Evolutionary conservation across 2,888 invertebrate species (phyloP), one percentile per base, ranked within the genome.

Genomic region (Psylliodes chrysocephalus): DNA sequence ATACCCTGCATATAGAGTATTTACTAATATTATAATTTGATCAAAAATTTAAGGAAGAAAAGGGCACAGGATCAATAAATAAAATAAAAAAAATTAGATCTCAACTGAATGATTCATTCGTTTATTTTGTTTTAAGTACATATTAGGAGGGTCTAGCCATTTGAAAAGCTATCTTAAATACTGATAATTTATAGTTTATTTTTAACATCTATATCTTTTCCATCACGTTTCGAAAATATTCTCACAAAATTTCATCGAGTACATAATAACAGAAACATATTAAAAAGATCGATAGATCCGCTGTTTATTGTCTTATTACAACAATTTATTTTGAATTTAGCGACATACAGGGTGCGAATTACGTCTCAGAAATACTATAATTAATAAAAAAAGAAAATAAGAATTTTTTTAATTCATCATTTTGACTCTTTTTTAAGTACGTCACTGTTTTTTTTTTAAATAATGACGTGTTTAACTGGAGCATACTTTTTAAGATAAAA

Each of bases 121-220:
- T 78, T n/a, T 78, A 76, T 75, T 76, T 76, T 78, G 75, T 73
- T n/a, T n/a, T 80, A 79, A 79, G 74, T 81, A 82, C 81, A 82
- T 80, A 77, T 80, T 82, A 82, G 82, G 81, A 82, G 81, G 82
- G 80, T 81, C 81, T 82, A 82, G 81, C 82, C 81, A 78, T 81
- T 81, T 79, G 78, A 82, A 78, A 82, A 82, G 82, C 82, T 82
- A 82, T 81, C 78, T 79, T 82, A 81, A 82, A 82, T 82, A 82
- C 82, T 82, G 82, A 82, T 82, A 82, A 80, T 82, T 80, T 78
- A 79, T 80, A 78, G 78, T 78, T 78, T 78, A 78, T 76, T 76
- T 79, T 78, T 76, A 78, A 79, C 79, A 80, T 79, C 78, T 78
- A 80, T 79, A 72, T 73, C 64, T 66, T 51, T 69, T 67, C n/a